Evolutionary conservation across 2,113 vertebrate species (phyloP).

Genomic region (Ptilonorhynchus violaceus): DNA sequence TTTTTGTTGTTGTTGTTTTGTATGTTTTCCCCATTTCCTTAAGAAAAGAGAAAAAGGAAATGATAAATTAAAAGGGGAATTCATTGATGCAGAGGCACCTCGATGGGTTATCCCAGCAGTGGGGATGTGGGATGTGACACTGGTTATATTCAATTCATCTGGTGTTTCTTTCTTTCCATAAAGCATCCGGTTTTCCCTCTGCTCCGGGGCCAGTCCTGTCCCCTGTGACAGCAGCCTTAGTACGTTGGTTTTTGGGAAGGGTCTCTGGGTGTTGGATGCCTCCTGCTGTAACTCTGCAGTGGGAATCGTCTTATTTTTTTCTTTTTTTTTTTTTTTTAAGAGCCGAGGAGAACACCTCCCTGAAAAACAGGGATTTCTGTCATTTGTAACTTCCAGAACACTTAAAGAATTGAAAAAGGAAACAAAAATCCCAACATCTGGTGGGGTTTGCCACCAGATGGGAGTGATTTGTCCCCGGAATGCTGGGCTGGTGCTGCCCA

Average conservation of each 20-base stretch:
- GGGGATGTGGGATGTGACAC: not conserved
- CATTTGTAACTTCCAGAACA: constrained; percentile 34
- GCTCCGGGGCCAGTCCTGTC: not conserved
- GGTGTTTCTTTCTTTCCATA: not conserved
- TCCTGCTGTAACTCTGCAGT: constrained; percentile 7
- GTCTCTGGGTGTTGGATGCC: not conserved
- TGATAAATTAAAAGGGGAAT: not conserved
- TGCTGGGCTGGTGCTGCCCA: not conserved
- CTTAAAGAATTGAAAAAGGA: not conserved
- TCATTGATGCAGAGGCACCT: not conserved
- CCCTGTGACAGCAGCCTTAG: not conserved
- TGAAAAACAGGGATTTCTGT: constrained; percentile 22
- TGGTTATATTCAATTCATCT: not conserved
- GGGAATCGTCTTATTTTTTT: not conserved
- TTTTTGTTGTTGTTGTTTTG: not conserved
- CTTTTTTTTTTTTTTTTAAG: not conserved
- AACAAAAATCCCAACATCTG: not conserved
- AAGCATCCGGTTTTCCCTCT: not conserved
- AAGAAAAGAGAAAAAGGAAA: not conserved
- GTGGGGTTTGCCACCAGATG: not conserved
- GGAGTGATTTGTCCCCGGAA: not conserved
- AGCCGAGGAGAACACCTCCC: constrained; percentile 44
- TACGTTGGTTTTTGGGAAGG: not conserved
- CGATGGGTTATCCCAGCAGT: not conserved
- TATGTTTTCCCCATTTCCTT: not conserved